These are phyloP conservation scores for Odontesthes bonariensis DNA, from an alignment of 2,113 vertebrate species.

Conservation along the genomic window DNA sequence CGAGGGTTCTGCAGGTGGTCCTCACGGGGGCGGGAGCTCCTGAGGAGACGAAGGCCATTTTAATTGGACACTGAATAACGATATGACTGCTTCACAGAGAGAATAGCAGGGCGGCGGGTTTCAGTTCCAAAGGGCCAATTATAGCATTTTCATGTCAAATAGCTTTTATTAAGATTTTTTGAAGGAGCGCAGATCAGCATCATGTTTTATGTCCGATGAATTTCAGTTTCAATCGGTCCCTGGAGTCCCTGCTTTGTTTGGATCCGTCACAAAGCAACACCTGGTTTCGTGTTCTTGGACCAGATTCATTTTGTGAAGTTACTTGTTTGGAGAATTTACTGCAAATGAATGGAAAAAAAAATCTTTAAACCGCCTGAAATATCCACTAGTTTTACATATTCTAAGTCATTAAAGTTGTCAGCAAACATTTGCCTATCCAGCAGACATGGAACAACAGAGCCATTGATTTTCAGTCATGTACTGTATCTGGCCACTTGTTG, in stretches of 20 bases:
- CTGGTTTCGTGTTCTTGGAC: too few relatives aligned
- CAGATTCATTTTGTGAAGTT: too few relatives aligned
- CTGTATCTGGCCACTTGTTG: neutral
- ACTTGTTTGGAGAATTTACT: too few relatives aligned
- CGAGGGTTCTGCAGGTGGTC: slow-evolving; percentile 63
- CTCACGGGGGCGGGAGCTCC: slow-evolving; percentile 55
- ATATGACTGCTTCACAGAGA: slow-evolving; percentile 63
- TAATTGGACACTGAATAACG: slow-evolving; percentile 79
- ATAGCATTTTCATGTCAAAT: slow-evolving; percentile 32
- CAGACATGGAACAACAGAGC: too few relatives aligned
- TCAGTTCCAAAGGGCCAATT: slow-evolving; percentile 64
- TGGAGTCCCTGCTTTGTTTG: neutral
- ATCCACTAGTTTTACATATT: too few relatives aligned
- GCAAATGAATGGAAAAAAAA: too few relatives aligned
- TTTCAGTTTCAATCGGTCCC: neutral
- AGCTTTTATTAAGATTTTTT: slow-evolving; percentile 48
- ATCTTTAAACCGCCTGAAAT: too few relatives aligned
- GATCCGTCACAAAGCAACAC: too few relatives aligned
- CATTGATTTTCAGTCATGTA: neutral
- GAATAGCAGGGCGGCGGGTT: slow-evolving; percentile 45
- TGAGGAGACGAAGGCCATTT: slow-evolving; percentile 59
- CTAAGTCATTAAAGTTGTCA: neutral
- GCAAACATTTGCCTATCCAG: neutral
- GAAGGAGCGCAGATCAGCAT: slow-evolving; percentile 24
- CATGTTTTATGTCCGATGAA: neutral